These are phyloP conservation scores for Lacerta viridis DNA, from an alignment of 2,797 vertebrate genomes.

Conservation along the genomic window DNA sequence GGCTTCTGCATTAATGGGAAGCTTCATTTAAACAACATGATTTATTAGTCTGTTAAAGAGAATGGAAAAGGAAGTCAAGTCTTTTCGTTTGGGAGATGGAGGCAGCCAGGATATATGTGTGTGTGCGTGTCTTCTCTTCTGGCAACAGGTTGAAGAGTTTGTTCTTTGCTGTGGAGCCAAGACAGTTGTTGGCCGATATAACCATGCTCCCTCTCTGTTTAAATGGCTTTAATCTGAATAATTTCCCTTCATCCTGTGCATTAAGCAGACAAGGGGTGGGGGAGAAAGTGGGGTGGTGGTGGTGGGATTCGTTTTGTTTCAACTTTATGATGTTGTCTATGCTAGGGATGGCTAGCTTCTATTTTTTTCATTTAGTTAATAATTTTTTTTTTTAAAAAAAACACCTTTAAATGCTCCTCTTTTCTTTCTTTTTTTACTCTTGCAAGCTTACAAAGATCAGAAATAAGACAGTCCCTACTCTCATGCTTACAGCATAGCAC, in stretches of 20 bases:
- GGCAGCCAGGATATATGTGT: neutral
- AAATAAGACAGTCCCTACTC: neutral
- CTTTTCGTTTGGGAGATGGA: slow-evolving; percentile 36
- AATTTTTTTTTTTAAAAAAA: neutral
- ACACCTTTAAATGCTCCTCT: too few relatives aligned
- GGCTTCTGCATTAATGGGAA: slow-evolving; percentile 34
- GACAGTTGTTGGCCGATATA: neutral
- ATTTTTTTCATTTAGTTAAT: neutral
- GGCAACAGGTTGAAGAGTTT: slow-evolving; percentile 17
- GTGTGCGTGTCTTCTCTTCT: neutral
- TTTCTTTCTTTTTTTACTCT: too few relatives aligned
- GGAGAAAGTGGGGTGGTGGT: too few relatives aligned
- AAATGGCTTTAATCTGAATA: slow-evolving; percentile 9
- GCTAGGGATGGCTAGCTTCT: neutral
- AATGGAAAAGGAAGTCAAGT: neutral
- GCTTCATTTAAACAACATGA: neutral
- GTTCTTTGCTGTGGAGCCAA: neutral
- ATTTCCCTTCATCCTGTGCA: slow-evolving; percentile 10
- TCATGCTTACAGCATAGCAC: neutral
- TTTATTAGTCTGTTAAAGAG: slow-evolving; percentile 29
- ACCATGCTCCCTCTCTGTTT: slow-evolving; percentile 6
- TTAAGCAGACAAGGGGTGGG: neutral
- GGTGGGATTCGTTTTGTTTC: neutral
- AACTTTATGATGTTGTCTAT: neutral
- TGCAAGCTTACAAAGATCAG: neutral